These are phyloP conservation scores for Salvelinus sp. DNA, from an alignment of 2,113 vertebrate species.

Conservation along the genomic window DNA sequence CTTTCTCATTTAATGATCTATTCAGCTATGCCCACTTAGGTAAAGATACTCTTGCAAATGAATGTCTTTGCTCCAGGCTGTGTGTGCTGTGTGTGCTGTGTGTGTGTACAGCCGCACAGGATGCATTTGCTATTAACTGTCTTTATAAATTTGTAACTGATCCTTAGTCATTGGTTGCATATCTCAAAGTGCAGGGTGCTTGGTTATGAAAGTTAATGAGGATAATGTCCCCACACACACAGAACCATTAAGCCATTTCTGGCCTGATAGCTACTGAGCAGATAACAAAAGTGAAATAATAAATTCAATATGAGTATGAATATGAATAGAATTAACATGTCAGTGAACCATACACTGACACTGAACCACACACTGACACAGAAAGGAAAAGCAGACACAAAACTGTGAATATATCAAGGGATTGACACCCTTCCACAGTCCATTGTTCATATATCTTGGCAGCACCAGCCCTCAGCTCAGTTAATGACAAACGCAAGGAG, in stretches of 20 bases:
- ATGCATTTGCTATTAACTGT: constrained; percentile 5
- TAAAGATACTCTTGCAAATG: not conserved
- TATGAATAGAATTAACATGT: not conserved
- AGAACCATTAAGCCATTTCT: not conserved
- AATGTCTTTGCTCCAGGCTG: constrained; percentile 11
- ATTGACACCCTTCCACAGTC: not conserved
- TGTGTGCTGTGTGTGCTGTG: not conserved
- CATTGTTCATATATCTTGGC: not conserved
- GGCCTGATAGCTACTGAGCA: not conserved
- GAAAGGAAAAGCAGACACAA: not conserved
- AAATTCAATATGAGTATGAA: not conserved
- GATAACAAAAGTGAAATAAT: not conserved
- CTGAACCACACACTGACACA: not conserved
- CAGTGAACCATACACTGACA: not conserved
- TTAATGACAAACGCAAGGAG: constrained; percentile 12
- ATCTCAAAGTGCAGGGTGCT: not conserved
- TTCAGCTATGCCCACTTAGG: constrained; percentile 8
- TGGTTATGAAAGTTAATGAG: not conserved
- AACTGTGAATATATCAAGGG: not conserved
- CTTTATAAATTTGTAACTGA: constrained; percentile 8
- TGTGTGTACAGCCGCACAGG: not conserved
- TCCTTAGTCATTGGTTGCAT: not conserved
- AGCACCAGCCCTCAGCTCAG: not conserved
- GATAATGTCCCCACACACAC: not conserved
- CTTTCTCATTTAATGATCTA: not conserved